Evolutionary conservation across 2,888 invertebrate species (phyloP).

Genomic region (Chaitophorus viminalis): DNA sequence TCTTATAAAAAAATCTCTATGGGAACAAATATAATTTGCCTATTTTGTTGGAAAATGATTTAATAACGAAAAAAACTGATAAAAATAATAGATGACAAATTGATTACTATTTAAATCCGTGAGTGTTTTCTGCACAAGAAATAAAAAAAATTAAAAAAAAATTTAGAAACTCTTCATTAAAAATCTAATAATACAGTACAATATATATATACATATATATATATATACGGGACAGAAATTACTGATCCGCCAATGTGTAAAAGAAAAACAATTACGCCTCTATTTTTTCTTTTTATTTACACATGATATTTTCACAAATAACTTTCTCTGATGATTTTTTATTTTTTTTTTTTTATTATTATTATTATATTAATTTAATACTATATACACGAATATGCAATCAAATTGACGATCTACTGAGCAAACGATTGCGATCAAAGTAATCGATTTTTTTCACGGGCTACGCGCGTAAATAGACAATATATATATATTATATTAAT

Average conservation of each 20-base stretch:
- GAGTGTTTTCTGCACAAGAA: neutral
- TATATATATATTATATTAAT: too few species aligned
- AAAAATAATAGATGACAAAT: neutral
- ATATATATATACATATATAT: neutral
- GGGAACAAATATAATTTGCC: neutral
- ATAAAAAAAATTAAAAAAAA: neutral
- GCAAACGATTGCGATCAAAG: neutral
- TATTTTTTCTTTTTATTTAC: neutral
- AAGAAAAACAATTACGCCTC: neutral
- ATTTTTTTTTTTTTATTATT: neutral
- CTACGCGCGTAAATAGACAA: neutral
- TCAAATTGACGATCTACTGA: neutral
- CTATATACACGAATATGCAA: neutral
- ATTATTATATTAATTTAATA: neutral
- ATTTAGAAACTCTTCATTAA: slow-evolving; percentile 25
- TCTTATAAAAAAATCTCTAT: neutral
- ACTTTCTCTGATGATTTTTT: slow-evolving; percentile 36
- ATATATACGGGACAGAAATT: neutral
- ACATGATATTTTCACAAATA: neutral
- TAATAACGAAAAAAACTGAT: neutral
- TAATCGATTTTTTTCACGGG: neutral
- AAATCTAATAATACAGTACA: slow-evolving; percentile 11
- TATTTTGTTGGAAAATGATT: neutral
- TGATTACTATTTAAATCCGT: neutral
- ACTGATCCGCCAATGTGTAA: neutral